phyloP scores from a whole-genome alignment of 2,888 invertebrate genomes.

The Acleris sparsana region DNA sequence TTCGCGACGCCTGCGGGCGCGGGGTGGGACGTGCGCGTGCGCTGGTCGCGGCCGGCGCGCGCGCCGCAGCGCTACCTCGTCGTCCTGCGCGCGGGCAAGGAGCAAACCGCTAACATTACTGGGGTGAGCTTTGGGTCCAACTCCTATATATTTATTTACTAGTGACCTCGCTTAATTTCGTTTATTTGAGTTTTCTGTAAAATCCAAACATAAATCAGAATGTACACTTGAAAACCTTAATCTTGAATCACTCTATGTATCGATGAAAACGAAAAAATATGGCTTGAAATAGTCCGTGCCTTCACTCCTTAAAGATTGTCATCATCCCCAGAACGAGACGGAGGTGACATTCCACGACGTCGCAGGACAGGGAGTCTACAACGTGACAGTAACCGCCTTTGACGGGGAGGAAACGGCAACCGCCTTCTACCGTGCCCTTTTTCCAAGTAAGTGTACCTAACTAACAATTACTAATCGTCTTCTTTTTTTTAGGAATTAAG shows the following conservation, averaged over 20 bases:
- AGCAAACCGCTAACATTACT: slow-evolving; percentile 40
- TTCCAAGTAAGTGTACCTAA: slow-evolving; percentile 48
- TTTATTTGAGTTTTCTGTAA: no score
- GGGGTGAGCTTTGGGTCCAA: slow-evolving; percentile 54
- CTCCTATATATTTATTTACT: no score
- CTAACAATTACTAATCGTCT: neutral
- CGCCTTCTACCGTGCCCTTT: slow-evolving; percentile 45
- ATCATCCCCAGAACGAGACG: slow-evolving; percentile 52
- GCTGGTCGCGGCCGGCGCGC: slow-evolving; percentile 51
- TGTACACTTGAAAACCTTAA: no score
- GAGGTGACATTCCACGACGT: slow-evolving; percentile 52
- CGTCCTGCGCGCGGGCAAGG: slow-evolving; percentile 46
- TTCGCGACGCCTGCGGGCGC: slow-evolving; percentile 35
- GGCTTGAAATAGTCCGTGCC: no score
- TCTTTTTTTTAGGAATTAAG: no score
- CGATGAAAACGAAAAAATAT: no score
- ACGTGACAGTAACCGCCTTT: slow-evolving; percentile 51
- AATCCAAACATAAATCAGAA: no score
- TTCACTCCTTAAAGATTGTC: no score
- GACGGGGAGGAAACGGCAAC: slow-evolving; percentile 30
- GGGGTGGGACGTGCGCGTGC: slow-evolving; percentile 56
- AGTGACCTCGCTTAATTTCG: no score
- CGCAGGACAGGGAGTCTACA: slow-evolving; percentile 49
- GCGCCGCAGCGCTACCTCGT: slow-evolving; percentile 55
- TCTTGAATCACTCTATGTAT: no score